Evolutionary conservation across 2,888 invertebrate species (phyloP), one percentile per base, ranked within the genome.

Genomic region (Tholera decimalis): DNA sequence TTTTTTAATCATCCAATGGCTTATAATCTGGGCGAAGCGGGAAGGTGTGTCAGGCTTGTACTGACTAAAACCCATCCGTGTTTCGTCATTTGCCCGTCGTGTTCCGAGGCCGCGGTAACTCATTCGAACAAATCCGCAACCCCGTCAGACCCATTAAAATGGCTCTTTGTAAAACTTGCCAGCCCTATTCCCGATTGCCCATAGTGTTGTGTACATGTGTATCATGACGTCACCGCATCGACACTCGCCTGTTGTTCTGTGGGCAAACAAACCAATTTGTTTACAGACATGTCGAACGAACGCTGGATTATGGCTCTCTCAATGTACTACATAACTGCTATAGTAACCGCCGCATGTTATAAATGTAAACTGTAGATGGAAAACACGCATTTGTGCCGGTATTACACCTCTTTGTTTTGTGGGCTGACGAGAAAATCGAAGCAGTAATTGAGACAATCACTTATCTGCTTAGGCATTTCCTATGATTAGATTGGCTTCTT

Each of bases 251-350:
- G 69, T 62, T 77, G 64, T 68, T 41, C 35, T 50, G 59, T 41
- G 61, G 63, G 64, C 69, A 76, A 69, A 76, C 68, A 57, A 67
- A 79, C 68, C 80, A 82, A 79, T 76, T 76, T 69, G 73, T 79
- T 79, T 75, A 80, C 72, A 60, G 64, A 66, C 67, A 55, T 78
- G 71, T 75, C 65, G 65, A 75, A 64, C 59, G 44, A 46, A 44
- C 70, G 63, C 46, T 28, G 57, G 79, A 67, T 68, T 71, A 71
- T 67, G 49, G 54, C 49, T 57, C 49, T 49, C 59, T 41, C 56
- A 56, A 73, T 65, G 57, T 59, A 57, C 60, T 53, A 65, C 59
- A 66, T 53, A 73, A 77, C 62, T 58, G 28, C 46, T 58, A 22
- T 44, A 57, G 46, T 8, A 37, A 63, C 54, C 46, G 33, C 9